Conservation (phyloP, 1,140 invertebrate genomes). For the Neodiprion pinetum region DNA sequence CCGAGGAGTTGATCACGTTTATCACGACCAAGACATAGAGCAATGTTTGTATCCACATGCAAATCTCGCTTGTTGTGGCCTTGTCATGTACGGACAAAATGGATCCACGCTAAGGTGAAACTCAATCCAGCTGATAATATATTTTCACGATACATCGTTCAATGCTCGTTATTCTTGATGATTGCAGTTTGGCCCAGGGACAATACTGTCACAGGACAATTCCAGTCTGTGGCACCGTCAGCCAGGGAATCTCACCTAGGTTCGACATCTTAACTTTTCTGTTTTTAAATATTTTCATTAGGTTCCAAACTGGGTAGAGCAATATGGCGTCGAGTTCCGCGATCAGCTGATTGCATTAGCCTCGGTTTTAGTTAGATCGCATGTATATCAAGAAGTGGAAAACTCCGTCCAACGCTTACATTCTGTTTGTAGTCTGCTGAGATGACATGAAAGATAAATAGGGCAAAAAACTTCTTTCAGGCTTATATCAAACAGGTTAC, state of each 20-base stretch:
- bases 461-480: too few species aligned
- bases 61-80: conserved; percentile 25
- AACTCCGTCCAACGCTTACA: too few species aligned
- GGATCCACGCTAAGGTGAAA: conserved; percentile 18
- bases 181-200: conserved; percentile 15
- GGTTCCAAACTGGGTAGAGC: too few species aligned
- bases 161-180: neutral
- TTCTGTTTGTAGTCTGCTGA: too few species aligned
- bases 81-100: conserved; percentile 26
- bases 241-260: conserved; percentile 25
- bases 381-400: too few species aligned
- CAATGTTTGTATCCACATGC: neutral
- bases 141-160: neutral
- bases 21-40: neutral
- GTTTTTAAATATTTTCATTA: too few species aligned
- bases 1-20: neutral
- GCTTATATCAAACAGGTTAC: too few species aligned
- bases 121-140: neutral
- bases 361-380: too few species aligned
- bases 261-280: conserved; percentile 6
- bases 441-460: too few species aligned
- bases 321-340: too few species aligned
- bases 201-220: conserved; percentile 16
- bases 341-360: too few species aligned
- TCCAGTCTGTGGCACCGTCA: conserved; percentile 25